A percentile compares a stretch with the other conserved stretches of the same genome.
Evolutionary conservation across 2,113 vertebrate genomes (phyloP).

Genomic region (Mungos mungo): DNA sequence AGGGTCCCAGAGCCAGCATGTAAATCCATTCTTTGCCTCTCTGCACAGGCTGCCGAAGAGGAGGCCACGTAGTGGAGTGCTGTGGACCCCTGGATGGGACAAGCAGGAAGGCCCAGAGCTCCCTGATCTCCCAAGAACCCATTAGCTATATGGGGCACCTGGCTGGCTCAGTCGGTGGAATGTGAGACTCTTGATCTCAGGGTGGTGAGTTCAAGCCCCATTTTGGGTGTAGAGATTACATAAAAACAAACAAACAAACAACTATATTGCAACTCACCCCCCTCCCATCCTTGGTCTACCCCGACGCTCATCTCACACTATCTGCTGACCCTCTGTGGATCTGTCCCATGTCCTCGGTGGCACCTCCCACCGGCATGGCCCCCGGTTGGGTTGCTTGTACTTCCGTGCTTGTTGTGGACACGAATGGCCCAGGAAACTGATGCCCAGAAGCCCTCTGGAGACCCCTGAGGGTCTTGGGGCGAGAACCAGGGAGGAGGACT

Average conservation of each 20-base stretch:
- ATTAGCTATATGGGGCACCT: background rate
- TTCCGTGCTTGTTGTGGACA: background rate
- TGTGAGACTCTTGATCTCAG: background rate
- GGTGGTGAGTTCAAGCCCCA: background rate
- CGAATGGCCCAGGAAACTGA: background rate
- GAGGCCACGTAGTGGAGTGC: background rate
- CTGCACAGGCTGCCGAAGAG: background rate
- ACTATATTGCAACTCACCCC: background rate
- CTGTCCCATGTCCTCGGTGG: background rate
- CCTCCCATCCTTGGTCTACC: background rate
- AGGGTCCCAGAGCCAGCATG: background rate
- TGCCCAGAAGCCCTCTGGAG: background rate
- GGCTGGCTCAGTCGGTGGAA: background rate
- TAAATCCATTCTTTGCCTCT: background rate
- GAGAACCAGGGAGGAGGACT: background rate
- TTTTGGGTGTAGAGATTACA: background rate
- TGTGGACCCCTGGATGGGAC: background rate
- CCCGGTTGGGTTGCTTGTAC: too few species aligned
- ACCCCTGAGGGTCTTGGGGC: background rate
- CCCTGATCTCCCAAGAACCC: background rate
- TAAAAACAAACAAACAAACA: too few species aligned
- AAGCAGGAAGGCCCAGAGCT: background rate
- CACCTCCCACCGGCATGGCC: background rate
- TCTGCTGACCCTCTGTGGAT: background rate
- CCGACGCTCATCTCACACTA: background rate